phyloP scores from a whole-genome alignment of 2,797 vertebrate species.

The Sitta carolinensis region DNA sequence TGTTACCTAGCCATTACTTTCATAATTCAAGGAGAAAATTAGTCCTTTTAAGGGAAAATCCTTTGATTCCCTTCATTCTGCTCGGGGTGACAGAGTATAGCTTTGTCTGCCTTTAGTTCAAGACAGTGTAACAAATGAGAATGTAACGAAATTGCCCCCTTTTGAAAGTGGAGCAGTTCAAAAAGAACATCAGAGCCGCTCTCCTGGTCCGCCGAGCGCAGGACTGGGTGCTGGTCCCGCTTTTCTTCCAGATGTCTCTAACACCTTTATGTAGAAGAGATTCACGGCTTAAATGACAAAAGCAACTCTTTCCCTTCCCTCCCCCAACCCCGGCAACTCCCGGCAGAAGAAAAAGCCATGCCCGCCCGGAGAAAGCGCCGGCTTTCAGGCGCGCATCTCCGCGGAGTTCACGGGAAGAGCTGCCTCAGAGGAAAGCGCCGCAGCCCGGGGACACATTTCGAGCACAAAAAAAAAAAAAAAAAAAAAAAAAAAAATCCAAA shows the following conservation, averaged over 20 bases:
- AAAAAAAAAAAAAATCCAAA: not conserved
- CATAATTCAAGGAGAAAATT: conserved; percentile 99
- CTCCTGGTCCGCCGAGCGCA: not conserved
- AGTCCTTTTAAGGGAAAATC: conserved; percentile 94
- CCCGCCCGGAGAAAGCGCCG: not conserved
- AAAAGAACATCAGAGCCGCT: conserved; percentile 73
- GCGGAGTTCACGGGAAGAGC: not conserved
- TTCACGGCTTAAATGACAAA: conserved; percentile 65
- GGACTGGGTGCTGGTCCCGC: conserved; percentile 30
- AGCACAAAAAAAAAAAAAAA: not conserved
- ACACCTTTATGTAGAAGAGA: conserved; percentile 66
- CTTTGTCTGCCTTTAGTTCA: conserved; percentile 82
- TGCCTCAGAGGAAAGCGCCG: not conserved
- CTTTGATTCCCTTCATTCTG: conserved; percentile 91
- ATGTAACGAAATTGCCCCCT: conserved; percentile 78
- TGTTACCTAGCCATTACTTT: conserved; percentile 99
- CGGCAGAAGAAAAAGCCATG: conserved; percentile 6
- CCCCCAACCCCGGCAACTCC: conserved; percentile 5
- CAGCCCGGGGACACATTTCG: not conserved
- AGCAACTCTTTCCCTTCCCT: conserved; percentile 33
- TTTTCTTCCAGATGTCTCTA: conserved; percentile 39
- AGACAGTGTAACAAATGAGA: conserved; percentile 80
- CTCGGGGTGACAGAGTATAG: conserved; percentile 83
- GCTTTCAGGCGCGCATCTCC: conserved; percentile 25
- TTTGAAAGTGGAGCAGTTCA: conserved; percentile 71